These are phyloP conservation scores for Darevskia mixta DNA, from an alignment of 2,797 vertebrate genomes.

Conservation along the genomic window DNA sequence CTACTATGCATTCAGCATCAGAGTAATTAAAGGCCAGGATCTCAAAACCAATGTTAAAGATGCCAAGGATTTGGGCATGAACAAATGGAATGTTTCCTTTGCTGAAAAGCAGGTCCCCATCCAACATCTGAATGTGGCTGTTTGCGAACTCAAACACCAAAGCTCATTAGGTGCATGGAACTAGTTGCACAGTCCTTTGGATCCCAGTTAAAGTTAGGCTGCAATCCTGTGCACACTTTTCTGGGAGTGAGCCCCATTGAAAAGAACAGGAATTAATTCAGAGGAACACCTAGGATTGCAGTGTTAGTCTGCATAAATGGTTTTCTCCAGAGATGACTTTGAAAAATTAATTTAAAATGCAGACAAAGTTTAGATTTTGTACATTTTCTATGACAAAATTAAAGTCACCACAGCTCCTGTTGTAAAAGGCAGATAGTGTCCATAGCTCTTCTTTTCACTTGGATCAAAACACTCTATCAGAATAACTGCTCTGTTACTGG, in stretches of 20 bases:
- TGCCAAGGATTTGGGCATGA: neutral
- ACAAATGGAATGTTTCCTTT: neutral
- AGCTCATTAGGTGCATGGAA: neutral
- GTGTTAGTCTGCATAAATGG: neutral
- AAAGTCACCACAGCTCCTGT: neutral
- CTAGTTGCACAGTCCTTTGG: neutral
- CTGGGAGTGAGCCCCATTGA: neutral
- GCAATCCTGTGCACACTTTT: neutral
- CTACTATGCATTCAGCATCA: neutral
- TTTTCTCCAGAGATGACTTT: neutral
- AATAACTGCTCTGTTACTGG: neutral
- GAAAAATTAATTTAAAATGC: neutral
- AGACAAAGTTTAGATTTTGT: neutral
- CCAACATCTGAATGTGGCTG: neutral
- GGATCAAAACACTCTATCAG: neutral
- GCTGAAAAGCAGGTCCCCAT: no score
- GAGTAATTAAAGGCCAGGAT: neutral
- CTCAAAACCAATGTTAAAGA: neutral
- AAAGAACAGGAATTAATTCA: neutral
- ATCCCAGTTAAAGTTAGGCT: neutral
- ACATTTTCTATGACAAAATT: neutral
- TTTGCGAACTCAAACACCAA: neutral
- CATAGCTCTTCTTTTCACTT: neutral
- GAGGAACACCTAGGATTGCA: neutral
- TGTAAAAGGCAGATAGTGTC: neutral